Conservation (phyloP, 2,888 invertebrate species). For the Torymus auratus region DNA sequence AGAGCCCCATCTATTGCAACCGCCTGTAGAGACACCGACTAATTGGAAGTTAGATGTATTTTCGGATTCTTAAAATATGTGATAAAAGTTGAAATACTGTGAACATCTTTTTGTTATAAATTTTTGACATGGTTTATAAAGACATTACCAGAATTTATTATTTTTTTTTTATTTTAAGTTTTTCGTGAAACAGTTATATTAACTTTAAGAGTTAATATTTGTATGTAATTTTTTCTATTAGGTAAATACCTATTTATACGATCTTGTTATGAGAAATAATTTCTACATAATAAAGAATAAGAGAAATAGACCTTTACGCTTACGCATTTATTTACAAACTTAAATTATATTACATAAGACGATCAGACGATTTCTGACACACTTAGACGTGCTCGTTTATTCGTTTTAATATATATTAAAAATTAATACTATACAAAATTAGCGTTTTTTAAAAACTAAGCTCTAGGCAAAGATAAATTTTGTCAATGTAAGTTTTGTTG, state of each 20-base stretch:
- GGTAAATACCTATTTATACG: conserved; percentile 12
- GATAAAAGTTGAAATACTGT: not conserved
- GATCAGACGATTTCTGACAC: conserved; percentile 55
- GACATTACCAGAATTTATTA: not conserved
- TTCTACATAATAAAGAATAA: conserved; percentile 28
- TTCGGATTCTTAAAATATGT: conserved; percentile 41
- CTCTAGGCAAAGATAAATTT: conserved; percentile 42
- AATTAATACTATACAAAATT: conserved; percentile 56
- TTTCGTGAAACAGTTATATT: conserved; percentile 15
- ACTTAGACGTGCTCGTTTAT: conserved; percentile 54
- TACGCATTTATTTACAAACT: conserved; percentile 60
- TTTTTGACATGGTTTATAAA: conserved; percentile 11
- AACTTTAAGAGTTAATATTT: conserved; percentile 10
- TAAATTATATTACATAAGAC: conserved; percentile 56
- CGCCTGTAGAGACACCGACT: conserved; percentile 79
- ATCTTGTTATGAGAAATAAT: conserved; percentile 5
- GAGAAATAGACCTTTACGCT: conserved; percentile 42
- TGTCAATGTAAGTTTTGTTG: conserved; percentile 46
- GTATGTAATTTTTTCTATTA: conserved; percentile 12
- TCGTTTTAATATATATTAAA: conserved; percentile 43
- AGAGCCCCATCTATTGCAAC: conserved; percentile 81
- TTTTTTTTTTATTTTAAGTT: conserved; percentile 20
- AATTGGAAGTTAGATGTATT: conserved; percentile 80
- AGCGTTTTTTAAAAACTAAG: conserved; percentile 25
- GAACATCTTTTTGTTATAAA: conserved; percentile 14